A percentile compares a stretch with the other conserved stretches of the same genome.
These are phyloP conservation scores for Goniozus legneri DNA, from an alignment of 1,140 invertebrate genomes.

Conservation along the genomic window DNA sequence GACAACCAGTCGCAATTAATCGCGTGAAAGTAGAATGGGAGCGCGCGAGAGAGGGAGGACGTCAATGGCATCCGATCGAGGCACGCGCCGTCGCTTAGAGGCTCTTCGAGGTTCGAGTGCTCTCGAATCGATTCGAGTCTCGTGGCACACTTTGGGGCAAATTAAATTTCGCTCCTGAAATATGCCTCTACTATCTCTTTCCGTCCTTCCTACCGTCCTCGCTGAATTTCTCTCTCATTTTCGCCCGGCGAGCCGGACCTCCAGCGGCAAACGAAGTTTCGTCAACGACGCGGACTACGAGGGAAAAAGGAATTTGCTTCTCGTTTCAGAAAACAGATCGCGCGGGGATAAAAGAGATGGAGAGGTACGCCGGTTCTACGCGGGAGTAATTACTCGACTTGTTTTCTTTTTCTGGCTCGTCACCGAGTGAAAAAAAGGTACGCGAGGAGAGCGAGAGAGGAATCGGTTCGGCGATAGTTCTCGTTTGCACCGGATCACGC, in stretches of 20 bases:
- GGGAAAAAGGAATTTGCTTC: no score
- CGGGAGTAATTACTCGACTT: conserved; percentile 1
- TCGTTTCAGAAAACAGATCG: no score
- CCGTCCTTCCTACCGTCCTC: neutral
- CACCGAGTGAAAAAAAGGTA: no score
- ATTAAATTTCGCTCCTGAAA: conserved; percentile 51
- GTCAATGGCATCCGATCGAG: conserved; percentile 45
- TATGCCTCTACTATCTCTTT: conserved; percentile 30
- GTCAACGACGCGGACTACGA: neutral
- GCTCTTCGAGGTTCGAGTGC: conserved; percentile 43
- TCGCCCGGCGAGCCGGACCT: neutral
- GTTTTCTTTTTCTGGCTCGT: conserved; percentile 9
- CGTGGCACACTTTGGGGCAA: conserved; percentile 48
- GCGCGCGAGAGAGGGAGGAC: no score
- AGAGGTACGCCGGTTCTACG: neutral
- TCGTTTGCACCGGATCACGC: conserved; percentile 34
- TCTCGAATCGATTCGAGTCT: conserved; percentile 49
- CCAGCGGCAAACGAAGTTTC: neutral
- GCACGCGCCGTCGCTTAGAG: conserved; percentile 45
- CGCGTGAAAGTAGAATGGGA: no score
- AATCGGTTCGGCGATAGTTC: no score
- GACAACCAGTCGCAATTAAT: no score
- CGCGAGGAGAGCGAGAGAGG: no score
- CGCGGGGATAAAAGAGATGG: no score
- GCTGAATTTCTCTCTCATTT: conserved; percentile 3